Percentiles rank a stretch among this genome's conserved stretches.
Conservation (phyloP, 2,888 invertebrate species). For the Lochmaea capreae region DNA sequence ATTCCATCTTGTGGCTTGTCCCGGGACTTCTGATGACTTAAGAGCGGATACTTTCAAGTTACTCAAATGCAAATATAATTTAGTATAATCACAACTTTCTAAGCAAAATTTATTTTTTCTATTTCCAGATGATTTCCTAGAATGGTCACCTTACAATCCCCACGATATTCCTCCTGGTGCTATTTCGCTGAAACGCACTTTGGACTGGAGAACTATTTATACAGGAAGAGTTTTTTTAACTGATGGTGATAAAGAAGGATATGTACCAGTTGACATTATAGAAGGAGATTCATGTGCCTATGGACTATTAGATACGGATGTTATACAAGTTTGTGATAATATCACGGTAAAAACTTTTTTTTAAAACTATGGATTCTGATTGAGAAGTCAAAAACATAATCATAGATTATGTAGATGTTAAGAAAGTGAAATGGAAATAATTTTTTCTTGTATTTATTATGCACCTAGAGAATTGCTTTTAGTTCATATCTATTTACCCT, state of each 20-base stretch:
- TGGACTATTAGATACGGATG: slow-evolving; percentile 19
- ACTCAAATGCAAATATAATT: too few species aligned
- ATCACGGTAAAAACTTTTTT: slow-evolving; percentile 7
- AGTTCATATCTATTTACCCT: too few species aligned
- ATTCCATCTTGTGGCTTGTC: too few species aligned
- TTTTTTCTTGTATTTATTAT: too few species aligned
- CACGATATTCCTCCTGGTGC: too few species aligned
- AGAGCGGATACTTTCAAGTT: too few species aligned
- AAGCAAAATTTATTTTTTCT: too few species aligned
- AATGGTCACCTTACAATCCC: too few species aligned
- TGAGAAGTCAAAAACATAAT: not conserved
- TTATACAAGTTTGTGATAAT: slow-evolving; percentile 2
- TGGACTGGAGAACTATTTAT: not conserved
- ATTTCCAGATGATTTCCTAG: too few species aligned
- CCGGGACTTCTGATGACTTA: too few species aligned
- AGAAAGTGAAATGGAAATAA: not conserved
- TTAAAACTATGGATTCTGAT: not conserved
- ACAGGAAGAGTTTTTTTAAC: slow-evolving; percentile 9
- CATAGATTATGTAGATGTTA: not conserved
- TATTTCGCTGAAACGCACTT: not conserved
- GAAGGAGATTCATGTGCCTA: slow-evolving; percentile 8
- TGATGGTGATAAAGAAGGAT: not conserved
- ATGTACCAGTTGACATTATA: slow-evolving; percentile 5
- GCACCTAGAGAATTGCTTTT: too few species aligned
- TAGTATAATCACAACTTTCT: too few species aligned